Evolutionary conservation across 2,797 vertebrate genomes (phyloP).

Genomic region (Hypotaenidia philippensis): DNA sequence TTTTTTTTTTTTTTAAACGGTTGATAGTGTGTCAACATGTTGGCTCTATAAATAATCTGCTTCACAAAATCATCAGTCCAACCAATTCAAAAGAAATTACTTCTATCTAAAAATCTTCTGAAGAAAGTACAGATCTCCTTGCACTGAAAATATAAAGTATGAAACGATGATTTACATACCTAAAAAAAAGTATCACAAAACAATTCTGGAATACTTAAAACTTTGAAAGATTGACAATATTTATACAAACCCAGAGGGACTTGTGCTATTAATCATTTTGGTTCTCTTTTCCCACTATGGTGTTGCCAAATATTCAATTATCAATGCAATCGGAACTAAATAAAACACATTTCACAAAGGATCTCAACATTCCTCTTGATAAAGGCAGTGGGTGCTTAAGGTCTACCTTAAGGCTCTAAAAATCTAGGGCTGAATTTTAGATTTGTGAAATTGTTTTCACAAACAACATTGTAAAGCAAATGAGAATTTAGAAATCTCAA

Average conservation of each 20-base stretch:
- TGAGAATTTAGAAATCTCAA: neutral
- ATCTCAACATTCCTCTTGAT: neutral
- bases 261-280: neutral
- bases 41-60: slow-evolving; percentile 82
- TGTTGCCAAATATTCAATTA: slow-evolving; percentile 17
- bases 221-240: neutral
- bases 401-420: neutral
- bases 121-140: slow-evolving; percentile 17
- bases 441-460: neutral
- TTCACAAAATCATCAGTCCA: slow-evolving; percentile 70
- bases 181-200: neutral
- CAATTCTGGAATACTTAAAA: neutral
- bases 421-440: neutral
- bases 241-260: neutral
- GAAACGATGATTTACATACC: neutral
- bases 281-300: neutral
- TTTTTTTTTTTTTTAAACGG: slow-evolving; percentile 75
- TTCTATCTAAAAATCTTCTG: slow-evolving; percentile 48
- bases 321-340: slow-evolving; percentile 40
- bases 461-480: neutral
- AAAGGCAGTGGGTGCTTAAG: slow-evolving; percentile 4
- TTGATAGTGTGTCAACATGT: slow-evolving; percentile 83
- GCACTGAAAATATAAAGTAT: neutral
- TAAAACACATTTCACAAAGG: slow-evolving; percentile 13
- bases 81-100: slow-evolving; percentile 50